A percentile compares a stretch with the other conserved stretches of the same genome.
phyloP scores from a whole-genome alignment of 2,113 vertebrate genomes.

The Pterocles gutturalis region DNA sequence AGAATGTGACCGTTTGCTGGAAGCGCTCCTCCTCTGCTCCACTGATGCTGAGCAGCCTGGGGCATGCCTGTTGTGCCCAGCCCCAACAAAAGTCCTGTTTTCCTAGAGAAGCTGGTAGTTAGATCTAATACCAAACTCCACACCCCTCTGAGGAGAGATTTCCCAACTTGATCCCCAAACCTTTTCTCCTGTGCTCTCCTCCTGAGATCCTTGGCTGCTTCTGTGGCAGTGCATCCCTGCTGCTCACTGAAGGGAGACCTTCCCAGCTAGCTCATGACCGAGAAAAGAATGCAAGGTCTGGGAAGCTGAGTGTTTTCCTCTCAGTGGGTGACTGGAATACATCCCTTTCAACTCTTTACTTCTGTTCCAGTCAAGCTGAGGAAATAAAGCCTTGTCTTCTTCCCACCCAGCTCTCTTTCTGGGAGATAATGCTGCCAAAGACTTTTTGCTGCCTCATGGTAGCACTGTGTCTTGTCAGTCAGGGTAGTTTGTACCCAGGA shows the following conservation, averaged over 20 bases:
- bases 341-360: neutral
- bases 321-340: neutral
- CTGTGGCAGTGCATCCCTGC: neutral
- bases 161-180: neutral
- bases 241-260: neutral
- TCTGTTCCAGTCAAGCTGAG: neutral
- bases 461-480: neutral
- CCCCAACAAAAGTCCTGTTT: neutral
- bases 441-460: neutral
- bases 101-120: neutral
- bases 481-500: neutral
- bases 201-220: neutral
- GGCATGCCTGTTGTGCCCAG: neutral
- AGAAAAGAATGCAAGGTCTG: neutral
- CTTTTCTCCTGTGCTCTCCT: neutral
- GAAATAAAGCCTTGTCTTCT: neutral
- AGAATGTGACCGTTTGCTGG: slow-evolving; percentile 32
- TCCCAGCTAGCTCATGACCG: neutral
- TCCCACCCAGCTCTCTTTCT: neutral
- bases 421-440: neutral
- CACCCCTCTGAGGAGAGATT: neutral
- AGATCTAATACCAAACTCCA: neutral
- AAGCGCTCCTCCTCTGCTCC: neutral
- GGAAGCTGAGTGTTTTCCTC: neutral
- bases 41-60: neutral